Evolutionary conservation across 2,797 vertebrate species (phyloP), one percentile per base, ranked within the genome.

Genomic region (Oreortyx pictus): DNA sequence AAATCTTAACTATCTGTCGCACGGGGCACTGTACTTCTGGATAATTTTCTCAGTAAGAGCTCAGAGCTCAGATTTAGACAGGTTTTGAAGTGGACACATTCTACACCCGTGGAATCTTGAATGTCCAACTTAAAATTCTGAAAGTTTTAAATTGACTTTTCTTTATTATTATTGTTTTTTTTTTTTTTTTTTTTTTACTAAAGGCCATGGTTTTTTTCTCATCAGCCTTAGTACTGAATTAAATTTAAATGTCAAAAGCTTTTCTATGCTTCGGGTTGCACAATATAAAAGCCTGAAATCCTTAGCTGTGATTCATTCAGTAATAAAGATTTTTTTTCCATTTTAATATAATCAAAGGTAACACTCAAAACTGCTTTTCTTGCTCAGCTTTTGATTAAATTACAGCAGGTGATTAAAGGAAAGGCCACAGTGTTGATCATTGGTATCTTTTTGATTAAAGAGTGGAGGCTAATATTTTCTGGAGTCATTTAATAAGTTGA

Each of bases 401-500:
- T 86, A 18, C 27, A 56, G 56, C 17, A 70, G 9, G 10, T 78
- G 17, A 50, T 76, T 79, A 65, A 65, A 60, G 43, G 37, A 74
- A 86, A 70, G 18, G 7, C n/a, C 24, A 61, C 72, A 62, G 33
- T 27, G 43, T 52, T 86, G 60, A 75, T 79, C 6, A 15, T 8
- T 56, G 12, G 64, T 60, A 19, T 4, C 14, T 33, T 70, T 61
- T 74, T 85, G 24, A 70, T 78, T 78, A 41, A 54, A 74, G 27
- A 50, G 25, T 67, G 56, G 27, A 84, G 54, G 75, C 80, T 68
- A 94, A 59, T 88, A 79, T 88, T 89, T 86, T 81, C 76, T 75
- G 37, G n/a, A 77, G 68, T 60, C 5, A 23, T 70, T 86, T 64
- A 80, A n/a, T 52, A 46, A 74, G 43, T 77, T 57, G 52, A 17